These are phyloP conservation scores for Plectrocnemia conspersa DNA, from an alignment of 1,140 invertebrate species.

Conservation along the genomic window DNA sequence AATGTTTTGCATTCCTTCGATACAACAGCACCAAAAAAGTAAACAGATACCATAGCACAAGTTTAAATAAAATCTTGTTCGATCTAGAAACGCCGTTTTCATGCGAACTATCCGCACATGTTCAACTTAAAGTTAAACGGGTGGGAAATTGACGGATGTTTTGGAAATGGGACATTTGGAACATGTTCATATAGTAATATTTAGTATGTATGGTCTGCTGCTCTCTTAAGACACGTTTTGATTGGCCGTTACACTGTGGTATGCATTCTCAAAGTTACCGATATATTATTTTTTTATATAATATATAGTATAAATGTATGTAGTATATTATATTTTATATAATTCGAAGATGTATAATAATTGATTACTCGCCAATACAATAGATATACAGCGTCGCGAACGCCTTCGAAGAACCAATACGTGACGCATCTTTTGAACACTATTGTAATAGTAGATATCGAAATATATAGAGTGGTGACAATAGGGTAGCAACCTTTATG, in stretches of 20 bases:
- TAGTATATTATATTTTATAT: background rate
- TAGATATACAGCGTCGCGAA: slow-evolving; percentile 6
- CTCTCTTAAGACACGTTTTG: slow-evolving; percentile 53
- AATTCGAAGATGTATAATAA: slow-evolving; percentile 3
- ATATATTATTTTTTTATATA: slow-evolving; percentile 1
- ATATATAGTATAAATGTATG: slow-evolving; percentile 5
- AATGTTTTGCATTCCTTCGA: too few relatives aligned
- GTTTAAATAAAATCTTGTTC: too few relatives aligned
- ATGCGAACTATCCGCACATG: too few relatives aligned
- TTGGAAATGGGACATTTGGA: background rate
- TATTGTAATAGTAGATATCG: too few relatives aligned
- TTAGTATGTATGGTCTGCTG: slow-evolving; percentile 51
- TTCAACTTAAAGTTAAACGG: background rate
- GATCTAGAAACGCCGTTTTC: too few relatives aligned
- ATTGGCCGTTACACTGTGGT: slow-evolving; percentile 53
- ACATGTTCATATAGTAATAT: slow-evolving; percentile 8
- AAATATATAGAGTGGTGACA: too few relatives aligned
- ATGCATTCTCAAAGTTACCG: slow-evolving; percentile 23
- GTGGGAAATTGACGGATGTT: background rate
- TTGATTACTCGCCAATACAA: slow-evolving; percentile 7
- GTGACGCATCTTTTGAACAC: too few relatives aligned
- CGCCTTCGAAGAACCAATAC: slow-evolving; percentile 11
- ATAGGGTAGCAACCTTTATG: too few relatives aligned
- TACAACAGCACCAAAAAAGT: too few relatives aligned
- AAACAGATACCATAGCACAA: too few relatives aligned